Base-by-base conservation (phyloP, 2,888 invertebrate genomes). In the Cryptosula pallasiana region DNA sequence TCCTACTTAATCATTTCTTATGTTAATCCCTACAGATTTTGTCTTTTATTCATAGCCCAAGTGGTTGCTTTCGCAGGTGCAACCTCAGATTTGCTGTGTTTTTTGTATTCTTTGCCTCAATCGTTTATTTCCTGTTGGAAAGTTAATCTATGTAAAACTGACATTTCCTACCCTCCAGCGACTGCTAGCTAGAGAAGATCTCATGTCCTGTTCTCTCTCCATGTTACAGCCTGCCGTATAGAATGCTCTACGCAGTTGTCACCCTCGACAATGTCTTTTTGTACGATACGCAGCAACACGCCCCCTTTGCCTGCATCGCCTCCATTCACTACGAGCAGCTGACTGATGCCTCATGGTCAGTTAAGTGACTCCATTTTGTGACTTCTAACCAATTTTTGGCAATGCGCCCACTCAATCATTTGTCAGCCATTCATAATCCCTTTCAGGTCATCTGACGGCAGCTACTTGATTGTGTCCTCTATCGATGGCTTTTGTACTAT, bases 401-500 rank as follows among this genome's bases (percentile, higher is more conserved):
- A 13, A 20, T 45, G 45, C 5, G 5, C 45, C 20, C 5, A 45
- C 45, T 45, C 20, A 45, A 45, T 20, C 45, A 57, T 57, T 16
- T 13, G 5, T n/a, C 25, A 23, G 5, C 5, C 57, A 25, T 57
- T 57, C 5, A 9, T 5, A 57, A 5, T 25, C 5, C 13, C 25
- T 57, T 63, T 63, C 63, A 89, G 89, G 89, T 92, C 94, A 0
- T 85, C 87, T 16, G 91, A 95, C 86, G 94, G 94, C 0, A 86
- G 87, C 73, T 85, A 91, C 72, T 84, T 95, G 73, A 87, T 92
- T 3, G 90, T 91, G 0, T 92, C 93, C 1, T 94, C 94, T 20
- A 92, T 92, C 0, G 95, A 95, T 86, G 95, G 95, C 0, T 95
- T 91, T 83, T 93, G 93, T 83, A 91, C 94, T 0, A 86, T 94